Evolutionary conservation across 2,888 invertebrate genomes (phyloP).

Genomic region (Drosophila quinaria): DNA sequence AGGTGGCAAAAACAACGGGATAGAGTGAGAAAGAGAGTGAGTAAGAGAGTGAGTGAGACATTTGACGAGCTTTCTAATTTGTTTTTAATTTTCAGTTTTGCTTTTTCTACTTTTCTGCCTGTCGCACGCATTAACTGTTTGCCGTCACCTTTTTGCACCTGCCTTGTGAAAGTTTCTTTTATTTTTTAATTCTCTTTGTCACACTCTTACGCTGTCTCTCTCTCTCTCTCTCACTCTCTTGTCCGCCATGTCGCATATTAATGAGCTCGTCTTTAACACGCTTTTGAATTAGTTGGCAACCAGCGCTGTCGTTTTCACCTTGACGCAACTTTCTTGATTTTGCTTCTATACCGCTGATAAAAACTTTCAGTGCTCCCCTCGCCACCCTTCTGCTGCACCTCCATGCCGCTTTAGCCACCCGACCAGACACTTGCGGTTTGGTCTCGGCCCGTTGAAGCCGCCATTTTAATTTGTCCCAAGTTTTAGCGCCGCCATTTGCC

Average conservation of each 20-base stretch:
- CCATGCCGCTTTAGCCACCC: constrained; percentile 9
- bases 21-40: background rate
- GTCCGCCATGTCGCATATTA: constrained; percentile 65
- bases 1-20: background rate
- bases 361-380: constrained; percentile 47
- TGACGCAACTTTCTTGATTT: constrained; percentile 65
- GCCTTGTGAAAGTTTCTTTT: constrained; percentile 32
- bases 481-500: constrained; percentile 53
- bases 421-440: constrained; percentile 58
- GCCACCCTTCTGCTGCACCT: background rate
- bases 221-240: background rate
- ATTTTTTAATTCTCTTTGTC: constrained; percentile 10
- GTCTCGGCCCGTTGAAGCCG: constrained; percentile 42
- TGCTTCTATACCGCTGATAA: constrained; percentile 46
- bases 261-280: constrained; percentile 80
- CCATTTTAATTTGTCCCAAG: constrained; percentile 75
- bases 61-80: constrained; percentile 67
- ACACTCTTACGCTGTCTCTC: constrained; percentile 8
- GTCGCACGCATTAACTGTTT: constrained; percentile 54
- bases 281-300: constrained; percentile 78
- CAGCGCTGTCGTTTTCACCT: constrained; percentile 68
- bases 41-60: constrained; percentile 2
- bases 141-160: constrained; percentile 58
- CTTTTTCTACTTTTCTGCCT: constrained; percentile 38
- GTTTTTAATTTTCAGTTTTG: constrained; percentile 68